Base-by-base conservation (phyloP, 2,888 invertebrate genomes). In the Drosophila glabriapex region DNA sequence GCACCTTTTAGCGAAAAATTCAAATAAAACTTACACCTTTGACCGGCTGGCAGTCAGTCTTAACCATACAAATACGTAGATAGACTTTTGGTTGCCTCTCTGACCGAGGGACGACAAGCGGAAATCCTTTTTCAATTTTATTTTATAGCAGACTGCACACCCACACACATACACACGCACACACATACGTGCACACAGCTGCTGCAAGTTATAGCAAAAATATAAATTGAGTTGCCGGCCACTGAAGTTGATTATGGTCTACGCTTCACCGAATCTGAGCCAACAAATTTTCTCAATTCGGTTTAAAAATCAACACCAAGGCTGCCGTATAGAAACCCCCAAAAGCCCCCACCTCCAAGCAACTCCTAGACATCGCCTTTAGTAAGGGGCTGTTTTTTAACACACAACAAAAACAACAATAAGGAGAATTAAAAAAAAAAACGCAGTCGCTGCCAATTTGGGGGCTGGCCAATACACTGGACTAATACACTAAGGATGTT, bases 221-320 rank as follows among this genome's bases (percentile, higher is more conserved):
- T 85, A 86, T 90, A 91, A 91, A 91, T 91, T 91, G 90, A 91
- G 91, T 91, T 91, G 86, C 88, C 78, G 90, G 91, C 91, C 91
- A 91, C 91, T 84, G 89, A 91, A 91, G 91, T 91, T 91, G 91
- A 91, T 91, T 91, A 91, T 91, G 91, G 91, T 90, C 88, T 89
- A 81, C 85, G 90, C 87, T 83, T 82, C 85, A 83, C 58, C 81
- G 89, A 88, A 90, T 85, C 89, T 81, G 75, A 83, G 89, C 85
- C 89, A 89, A 85, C 90, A 87, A 89, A 86, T 87, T 90, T 89
- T 85, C 90, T 82, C 86, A 76, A 90, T 85, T 89, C 86, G 78
- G 81, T 90, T 90, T 82, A 89, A 83, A 90, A 89, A 89, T 89
- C 89, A 84, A 86, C 87, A 83, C 87, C 73, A 76, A 67, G 64